phyloP scores from a whole-genome alignment of 2,888 invertebrate genomes.

The Agrotis puta region DNA sequence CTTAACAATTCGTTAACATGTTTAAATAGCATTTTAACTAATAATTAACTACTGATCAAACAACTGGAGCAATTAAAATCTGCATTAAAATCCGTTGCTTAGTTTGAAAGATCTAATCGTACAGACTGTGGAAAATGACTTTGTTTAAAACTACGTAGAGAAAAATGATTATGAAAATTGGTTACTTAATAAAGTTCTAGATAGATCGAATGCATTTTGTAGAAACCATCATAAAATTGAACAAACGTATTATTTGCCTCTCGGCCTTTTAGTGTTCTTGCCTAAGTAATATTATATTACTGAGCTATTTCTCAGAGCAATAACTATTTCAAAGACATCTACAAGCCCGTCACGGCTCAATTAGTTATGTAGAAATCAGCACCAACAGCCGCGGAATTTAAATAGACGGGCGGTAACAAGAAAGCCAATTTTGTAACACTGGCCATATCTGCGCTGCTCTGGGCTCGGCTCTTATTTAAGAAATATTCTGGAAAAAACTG shows the following conservation, averaged over 20 bases:
- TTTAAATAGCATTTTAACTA: too few relatives aligned
- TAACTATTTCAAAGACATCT: constrained; percentile 58
- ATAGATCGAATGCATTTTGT: not conserved
- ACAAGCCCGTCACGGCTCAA: constrained; percentile 67
- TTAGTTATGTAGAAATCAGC: constrained; percentile 71
- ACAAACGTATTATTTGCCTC: not conserved
- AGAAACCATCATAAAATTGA: not conserved
- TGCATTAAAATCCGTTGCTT: too few relatives aligned
- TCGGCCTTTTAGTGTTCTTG: not conserved
- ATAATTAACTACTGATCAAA: too few relatives aligned
- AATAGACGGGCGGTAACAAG: constrained; percentile 59
- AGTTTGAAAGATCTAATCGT: too few relatives aligned
- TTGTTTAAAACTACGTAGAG: too few relatives aligned
- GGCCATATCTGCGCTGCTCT: constrained; percentile 25
- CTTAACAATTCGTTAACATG: too few relatives aligned
- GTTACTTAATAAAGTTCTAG: not conserved
- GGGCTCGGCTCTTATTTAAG: not conserved
- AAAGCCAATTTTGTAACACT: constrained; percentile 62
- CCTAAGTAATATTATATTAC: constrained; percentile 37
- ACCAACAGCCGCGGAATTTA: constrained; percentile 64
- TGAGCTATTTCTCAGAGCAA: constrained; percentile 29
- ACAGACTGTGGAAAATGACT: too few relatives aligned
- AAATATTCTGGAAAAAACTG: constrained; percentile 12
- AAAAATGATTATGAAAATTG: not conserved
- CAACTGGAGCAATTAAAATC: too few relatives aligned